Percentiles rank a stretch among this genome's conserved stretches.
Evolutionary conservation across 2,888 invertebrate species (phyloP).

Genomic region (Caradrina clavipalpis): DNA sequence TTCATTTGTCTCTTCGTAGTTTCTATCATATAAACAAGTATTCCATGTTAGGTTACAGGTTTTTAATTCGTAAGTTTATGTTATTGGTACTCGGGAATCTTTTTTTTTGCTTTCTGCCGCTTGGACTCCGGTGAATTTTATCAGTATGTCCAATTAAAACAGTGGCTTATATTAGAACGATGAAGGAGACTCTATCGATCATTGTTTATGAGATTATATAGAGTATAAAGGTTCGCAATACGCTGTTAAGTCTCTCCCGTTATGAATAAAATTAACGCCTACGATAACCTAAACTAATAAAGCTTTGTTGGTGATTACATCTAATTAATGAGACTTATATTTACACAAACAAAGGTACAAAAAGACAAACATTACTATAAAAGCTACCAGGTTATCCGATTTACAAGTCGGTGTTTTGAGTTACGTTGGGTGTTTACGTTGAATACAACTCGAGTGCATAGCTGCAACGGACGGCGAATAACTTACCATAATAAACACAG

Average conservation of each 20-base stretch:
- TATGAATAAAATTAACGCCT: conserved; percentile 55
- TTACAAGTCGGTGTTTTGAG: conserved; percentile 21
- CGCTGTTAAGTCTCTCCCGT: conserved; percentile 58
- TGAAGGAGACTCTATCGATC: conserved; percentile 12
- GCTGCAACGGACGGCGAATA: conserved; percentile 27
- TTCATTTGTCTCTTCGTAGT: conserved; percentile 21
- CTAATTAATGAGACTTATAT: conserved; percentile 77
- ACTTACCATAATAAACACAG: conserved; percentile 28
- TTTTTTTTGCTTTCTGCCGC: background rate
- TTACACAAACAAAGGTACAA: conserved; percentile 65
- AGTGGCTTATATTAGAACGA: background rate
- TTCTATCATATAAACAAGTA: background rate
- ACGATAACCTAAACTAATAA: conserved; percentile 83
- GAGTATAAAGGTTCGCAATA: conserved; percentile 39
- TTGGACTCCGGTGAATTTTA: background rate
- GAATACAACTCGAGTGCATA: conserved; percentile 39
- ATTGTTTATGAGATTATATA: conserved; percentile 13
- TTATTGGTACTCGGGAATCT: conserved; percentile 10
- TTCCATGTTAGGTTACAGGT: background rate
- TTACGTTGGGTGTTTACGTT: conserved; percentile 21
- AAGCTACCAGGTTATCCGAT: conserved; percentile 34
- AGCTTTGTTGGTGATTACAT: conserved; percentile 84
- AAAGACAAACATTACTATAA: conserved; percentile 37
- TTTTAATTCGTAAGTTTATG: background rate
- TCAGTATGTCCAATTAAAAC: background rate